These are phyloP conservation scores for Battus philenor DNA, from an alignment of 1,140 invertebrate species.

Conservation along the genomic window DNA sequence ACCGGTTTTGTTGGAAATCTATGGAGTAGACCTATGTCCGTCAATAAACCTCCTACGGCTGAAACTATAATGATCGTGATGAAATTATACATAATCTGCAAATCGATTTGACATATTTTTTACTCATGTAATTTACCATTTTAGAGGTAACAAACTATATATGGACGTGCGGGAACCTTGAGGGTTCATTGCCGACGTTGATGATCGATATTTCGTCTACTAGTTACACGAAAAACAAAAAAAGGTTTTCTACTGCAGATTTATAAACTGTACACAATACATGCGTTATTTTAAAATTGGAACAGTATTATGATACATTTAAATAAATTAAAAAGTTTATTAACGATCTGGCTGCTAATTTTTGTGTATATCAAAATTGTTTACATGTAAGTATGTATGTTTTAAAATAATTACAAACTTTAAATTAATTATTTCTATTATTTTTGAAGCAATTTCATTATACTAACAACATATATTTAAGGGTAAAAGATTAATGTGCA, in stretches of 20 bases:
- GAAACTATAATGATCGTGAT: no score
- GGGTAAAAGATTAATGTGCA: slow-evolving; percentile 3
- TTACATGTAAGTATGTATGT: background rate
- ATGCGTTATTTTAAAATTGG: background rate
- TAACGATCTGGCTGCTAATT: background rate
- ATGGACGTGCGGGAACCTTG: slow-evolving; percentile 37
- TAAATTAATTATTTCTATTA: background rate
- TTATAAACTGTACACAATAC: slow-evolving; percentile 1
- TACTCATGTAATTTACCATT: background rate
- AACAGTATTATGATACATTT: background rate
- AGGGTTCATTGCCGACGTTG: slow-evolving; percentile 47
- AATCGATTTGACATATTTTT: no score
- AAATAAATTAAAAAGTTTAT: background rate
- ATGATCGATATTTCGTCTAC: slow-evolving; percentile 53
- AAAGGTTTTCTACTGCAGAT: background rate
- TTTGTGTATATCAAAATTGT: background rate
- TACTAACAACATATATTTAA: background rate
- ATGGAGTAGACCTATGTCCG: no score
- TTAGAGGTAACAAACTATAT: background rate
- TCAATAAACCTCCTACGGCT: no score
- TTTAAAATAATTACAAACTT: background rate
- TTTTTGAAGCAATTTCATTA: background rate
- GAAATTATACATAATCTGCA: no score
- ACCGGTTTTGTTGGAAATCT: no score
- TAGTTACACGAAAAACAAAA: slow-evolving; percentile 23